Base-by-base conservation (phyloP, 1,140 invertebrate species). In the Chelonus insularis region DNA sequence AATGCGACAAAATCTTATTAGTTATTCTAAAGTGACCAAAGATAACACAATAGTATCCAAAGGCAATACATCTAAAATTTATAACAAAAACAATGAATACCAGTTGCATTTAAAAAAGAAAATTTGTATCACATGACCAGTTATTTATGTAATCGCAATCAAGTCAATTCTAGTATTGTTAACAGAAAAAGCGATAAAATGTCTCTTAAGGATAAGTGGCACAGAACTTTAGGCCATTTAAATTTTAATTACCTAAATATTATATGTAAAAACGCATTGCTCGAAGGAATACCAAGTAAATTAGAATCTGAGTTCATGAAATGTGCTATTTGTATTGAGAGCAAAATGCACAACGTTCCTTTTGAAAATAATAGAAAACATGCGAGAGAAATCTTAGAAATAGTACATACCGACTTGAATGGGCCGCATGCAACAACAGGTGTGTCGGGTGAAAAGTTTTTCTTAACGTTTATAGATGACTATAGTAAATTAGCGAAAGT, bases 1-100 rank as follows among this genome's bases (percentile, higher is more conserved):
- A 21, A 68, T 68, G 66, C 47, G 65, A 43, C 60, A 61, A 60
- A 68, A 68, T 59, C 23, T 65, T 37, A 14, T 68, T 12, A 65
- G 56, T 52, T 60, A 54, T 32, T 56, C 45, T 1, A 63, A 60
- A 61, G 57, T 65, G 36, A 63, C 63, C 4, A 36, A 62, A 12
- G 23, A 63, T 56, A 66, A 65, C 54, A 61, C 51, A 57, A 45
- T 61, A 9, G 41, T 65, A 18, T 51, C 63, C 9, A 45, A 47
- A 9, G 63, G 55, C 5, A 8, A 61, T 6, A 57, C 21, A 21
- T 52, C 63, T 18, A 61, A 57, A 43, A 57, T 65, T 21, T 65
- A 57, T 36, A 61, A 65, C 25, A 51, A 20, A n/a, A 12, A 12
- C 7, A 43, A 21, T 34, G 23, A 57, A 16, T 47, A n/a, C 48